phyloP scores from a whole-genome alignment of 2,113 vertebrate genomes.

The Cheilinus undulatus region DNA sequence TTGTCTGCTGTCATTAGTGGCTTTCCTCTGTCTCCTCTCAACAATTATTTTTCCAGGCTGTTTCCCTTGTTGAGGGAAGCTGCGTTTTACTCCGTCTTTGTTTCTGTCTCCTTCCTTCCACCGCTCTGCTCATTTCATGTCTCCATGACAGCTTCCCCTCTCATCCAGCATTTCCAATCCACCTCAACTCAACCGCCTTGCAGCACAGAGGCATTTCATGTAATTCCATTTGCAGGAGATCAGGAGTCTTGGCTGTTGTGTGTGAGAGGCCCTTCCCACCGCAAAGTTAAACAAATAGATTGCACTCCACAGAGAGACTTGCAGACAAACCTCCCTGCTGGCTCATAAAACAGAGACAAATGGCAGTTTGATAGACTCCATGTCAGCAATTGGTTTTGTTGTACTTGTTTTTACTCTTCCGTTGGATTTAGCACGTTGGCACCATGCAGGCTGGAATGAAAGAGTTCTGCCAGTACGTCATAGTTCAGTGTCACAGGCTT shows the following conservation, averaged over 20 bases:
- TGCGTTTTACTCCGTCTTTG: slow-evolving; percentile 53
- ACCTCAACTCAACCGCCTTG: slow-evolving; percentile 28
- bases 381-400: slow-evolving; percentile 42
- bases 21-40: slow-evolving; percentile 74
- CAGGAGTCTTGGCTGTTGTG: slow-evolving; percentile 33
- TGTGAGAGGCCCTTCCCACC: slow-evolving; percentile 49
- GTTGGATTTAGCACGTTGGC: slow-evolving; percentile 8
- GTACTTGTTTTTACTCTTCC: slow-evolving; percentile 24
- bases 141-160: slow-evolving; percentile 48
- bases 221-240: slow-evolving; percentile 47
- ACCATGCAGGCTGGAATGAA: background rate
- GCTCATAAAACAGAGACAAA: slow-evolving; percentile 58
- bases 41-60: slow-evolving; percentile 74
- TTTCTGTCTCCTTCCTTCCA: slow-evolving; percentile 51
- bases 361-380: slow-evolving; percentile 59
- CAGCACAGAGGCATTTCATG: slow-evolving; percentile 45
- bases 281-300: slow-evolving; percentile 68
- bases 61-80: slow-evolving; percentile 55
- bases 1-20: slow-evolving; percentile 82
- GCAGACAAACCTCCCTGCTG: slow-evolving; percentile 56
- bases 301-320: slow-evolving; percentile 25
- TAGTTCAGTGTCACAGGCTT: too few species aligned
- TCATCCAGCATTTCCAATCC: slow-evolving; percentile 35
- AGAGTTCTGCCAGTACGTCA: background rate
- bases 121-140: slow-evolving; percentile 39